phyloP scores from a whole-genome alignment of 2,113 vertebrate genomes.

The Toxostoma redivivum region DNA sequence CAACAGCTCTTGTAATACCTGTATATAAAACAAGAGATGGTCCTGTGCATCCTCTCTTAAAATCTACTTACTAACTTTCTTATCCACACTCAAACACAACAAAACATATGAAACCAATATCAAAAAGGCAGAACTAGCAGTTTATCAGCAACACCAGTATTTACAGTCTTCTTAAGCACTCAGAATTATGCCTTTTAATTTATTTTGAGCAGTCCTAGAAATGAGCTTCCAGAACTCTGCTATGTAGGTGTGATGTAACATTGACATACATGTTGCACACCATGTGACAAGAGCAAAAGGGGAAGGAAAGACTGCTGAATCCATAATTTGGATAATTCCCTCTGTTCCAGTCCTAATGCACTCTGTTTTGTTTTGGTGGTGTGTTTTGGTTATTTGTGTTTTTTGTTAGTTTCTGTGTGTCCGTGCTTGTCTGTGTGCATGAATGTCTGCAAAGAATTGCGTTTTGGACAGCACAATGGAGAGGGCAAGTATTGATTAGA shows the following conservation, averaged over 20 bases:
- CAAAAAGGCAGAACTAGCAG: neutral
- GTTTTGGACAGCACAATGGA: neutral
- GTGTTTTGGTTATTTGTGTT: neutral
- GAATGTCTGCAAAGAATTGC: neutral
- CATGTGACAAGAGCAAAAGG: neutral
- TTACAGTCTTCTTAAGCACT: neutral
- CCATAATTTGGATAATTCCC: neutral
- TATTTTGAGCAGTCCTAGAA: neutral
- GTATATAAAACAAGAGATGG: neutral
- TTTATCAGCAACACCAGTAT: neutral
- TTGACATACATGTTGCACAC: neutral
- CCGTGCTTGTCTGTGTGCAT: accelerated
- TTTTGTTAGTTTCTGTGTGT: neutral
- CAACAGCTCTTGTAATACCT: neutral
- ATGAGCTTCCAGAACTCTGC: neutral
- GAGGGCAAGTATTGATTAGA: neutral
- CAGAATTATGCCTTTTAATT: neutral
- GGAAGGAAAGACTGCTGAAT: neutral
- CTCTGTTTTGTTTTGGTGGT: neutral
- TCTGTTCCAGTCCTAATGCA: neutral
- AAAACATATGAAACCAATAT: neutral
- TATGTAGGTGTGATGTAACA: neutral
- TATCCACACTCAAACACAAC: neutral
- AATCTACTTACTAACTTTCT: neutral
- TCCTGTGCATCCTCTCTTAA: neutral